A percentile compares a stretch with the other conserved stretches of the same genome.
Conservation (phyloP, 2,797 vertebrate species). For the Simalia tracyae region DNA sequence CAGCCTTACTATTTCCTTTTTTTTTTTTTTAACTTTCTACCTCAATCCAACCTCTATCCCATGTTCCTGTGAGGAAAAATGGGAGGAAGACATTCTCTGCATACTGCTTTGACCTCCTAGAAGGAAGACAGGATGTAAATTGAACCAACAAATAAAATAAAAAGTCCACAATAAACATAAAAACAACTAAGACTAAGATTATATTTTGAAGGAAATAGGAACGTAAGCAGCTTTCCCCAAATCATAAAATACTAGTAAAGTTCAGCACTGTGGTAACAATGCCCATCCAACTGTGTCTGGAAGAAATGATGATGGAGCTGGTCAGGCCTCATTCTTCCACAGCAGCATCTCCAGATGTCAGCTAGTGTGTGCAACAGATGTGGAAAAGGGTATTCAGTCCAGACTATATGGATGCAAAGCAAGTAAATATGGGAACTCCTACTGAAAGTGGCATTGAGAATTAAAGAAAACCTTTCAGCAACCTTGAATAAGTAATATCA, state of each 20-base stretch:
- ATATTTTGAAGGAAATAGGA: neutral
- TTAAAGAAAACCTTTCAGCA: conserved; percentile 17
- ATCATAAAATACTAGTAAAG: neutral
- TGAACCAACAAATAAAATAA: neutral
- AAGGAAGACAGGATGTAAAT: neutral
- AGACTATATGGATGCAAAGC: neutral
- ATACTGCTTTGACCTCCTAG: neutral
- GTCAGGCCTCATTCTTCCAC: neutral
- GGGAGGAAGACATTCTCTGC: neutral
- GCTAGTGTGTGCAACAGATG: neutral
- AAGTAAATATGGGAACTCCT: neutral
- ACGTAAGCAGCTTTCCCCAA: neutral
- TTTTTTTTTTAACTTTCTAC: neutral
- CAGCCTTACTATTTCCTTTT: neutral
- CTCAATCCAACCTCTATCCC: neutral
- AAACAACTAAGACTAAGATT: neutral
- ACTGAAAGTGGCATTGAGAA: conserved; percentile 43
- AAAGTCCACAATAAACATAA: neutral
- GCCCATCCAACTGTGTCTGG: neutral
- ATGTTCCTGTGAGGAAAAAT: neutral
- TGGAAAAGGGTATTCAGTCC: neutral
- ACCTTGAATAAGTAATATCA: conserved; percentile 57
- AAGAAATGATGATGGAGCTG: neutral
- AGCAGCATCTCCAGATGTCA: neutral
- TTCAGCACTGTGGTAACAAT: neutral